A percentile compares a stretch with the other conserved stretches of the same genome.
Evolutionary conservation across 2,797 vertebrate species (phyloP).

Genomic region (Smutsia gigantea): DNA sequence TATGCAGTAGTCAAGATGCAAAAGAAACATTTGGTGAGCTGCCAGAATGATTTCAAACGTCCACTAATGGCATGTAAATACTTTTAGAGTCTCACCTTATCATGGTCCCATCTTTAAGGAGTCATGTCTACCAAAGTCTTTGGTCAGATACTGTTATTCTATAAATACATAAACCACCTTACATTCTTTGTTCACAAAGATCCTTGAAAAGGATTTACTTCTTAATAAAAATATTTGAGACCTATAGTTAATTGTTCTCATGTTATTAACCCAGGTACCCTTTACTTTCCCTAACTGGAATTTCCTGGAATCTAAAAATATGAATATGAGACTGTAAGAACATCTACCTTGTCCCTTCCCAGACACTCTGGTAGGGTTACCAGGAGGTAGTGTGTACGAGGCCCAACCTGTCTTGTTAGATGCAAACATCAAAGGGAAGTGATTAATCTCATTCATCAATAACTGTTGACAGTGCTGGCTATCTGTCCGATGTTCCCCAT

Average conservation of each 20-base stretch:
- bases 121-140: background rate
- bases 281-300: background rate
- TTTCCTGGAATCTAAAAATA: background rate
- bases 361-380: background rate
- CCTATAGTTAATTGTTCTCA: background rate
- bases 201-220: background rate
- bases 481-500: background rate
- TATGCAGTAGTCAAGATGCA: background rate
- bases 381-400: background rate
- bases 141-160: background rate
- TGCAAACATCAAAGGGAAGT: background rate
- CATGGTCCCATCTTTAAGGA: background rate
- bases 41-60: background rate
- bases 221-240: background rate
- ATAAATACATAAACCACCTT: background rate
- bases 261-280: background rate
- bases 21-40: background rate
- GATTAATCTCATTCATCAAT: background rate
- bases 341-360: background rate
- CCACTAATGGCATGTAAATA: background rate
- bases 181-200: background rate
- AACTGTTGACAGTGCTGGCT: background rate
- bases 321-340: background rate
- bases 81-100: background rate
- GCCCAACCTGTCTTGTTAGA: background rate